A percentile compares a stretch with the other conserved stretches of the same genome.
These are phyloP conservation scores for Daubentonia madagascariensis DNA, from an alignment of 2,113 vertebrate species.

Conservation along the genomic window DNA sequence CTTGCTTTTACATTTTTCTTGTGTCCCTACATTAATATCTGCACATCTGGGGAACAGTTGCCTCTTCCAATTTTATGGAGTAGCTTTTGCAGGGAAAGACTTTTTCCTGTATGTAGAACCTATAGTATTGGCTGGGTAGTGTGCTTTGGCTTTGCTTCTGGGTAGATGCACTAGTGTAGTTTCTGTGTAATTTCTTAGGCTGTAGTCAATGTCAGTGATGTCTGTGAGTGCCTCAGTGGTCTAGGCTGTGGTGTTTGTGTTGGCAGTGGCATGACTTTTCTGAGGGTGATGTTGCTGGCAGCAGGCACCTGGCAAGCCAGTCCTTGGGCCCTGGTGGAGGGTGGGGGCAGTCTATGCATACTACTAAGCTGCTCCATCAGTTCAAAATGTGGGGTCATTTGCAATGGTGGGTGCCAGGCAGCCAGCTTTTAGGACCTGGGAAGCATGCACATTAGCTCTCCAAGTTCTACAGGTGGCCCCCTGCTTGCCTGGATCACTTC, in stretches of 20 bases:
- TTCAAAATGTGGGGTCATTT: background rate
- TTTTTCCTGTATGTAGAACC: background rate
- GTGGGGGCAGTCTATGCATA: background rate
- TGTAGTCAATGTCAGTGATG: background rate
- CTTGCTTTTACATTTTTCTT: background rate
- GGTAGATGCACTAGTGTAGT: background rate
- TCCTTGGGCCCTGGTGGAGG: background rate
- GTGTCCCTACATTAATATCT: background rate
- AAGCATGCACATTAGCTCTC: background rate
- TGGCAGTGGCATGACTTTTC: background rate
- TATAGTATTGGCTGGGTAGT: background rate
- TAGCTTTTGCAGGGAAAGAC: background rate
- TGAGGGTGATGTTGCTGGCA: background rate
- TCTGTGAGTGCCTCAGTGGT: background rate
- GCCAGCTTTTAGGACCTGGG: background rate
- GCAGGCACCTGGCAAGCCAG: background rate
- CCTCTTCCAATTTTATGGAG: background rate
- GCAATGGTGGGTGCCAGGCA: background rate
- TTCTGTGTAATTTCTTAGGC: background rate
- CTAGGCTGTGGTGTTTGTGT: background rate
- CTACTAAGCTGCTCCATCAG: background rate
- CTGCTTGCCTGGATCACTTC: background rate
- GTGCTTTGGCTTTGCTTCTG: background rate
- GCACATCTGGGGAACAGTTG: background rate
- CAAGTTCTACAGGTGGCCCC: background rate